Percentiles rank a stretch among this genome's conserved stretches.
These are phyloP conservation scores for Zoanthus solanderi DNA, from an alignment of 92 coral and sea anemone genomes.

Conservation along the genomic window DNA sequence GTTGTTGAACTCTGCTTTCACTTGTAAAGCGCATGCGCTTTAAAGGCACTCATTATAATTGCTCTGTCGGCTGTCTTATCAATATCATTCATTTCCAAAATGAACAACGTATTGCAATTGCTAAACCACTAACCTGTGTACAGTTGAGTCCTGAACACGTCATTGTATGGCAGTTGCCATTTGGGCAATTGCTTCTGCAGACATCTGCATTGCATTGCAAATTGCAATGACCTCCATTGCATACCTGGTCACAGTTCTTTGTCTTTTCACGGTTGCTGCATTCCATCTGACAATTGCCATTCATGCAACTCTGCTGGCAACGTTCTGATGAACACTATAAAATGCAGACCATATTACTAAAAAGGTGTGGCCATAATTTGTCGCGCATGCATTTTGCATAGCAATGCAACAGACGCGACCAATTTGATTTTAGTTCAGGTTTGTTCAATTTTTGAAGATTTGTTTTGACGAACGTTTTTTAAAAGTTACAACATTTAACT, in stretches of 20 bases:
- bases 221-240: conserved; percentile 17
- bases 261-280: not conserved
- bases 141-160: conserved; percentile 28
- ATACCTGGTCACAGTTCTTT: conserved; percentile 14
- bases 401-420: no score
- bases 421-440: no score
- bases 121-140: conserved; percentile 18
- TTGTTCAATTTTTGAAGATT: no score
- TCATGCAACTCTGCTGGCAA: conserved; percentile 26
- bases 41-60: no score
- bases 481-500: no score
- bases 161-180: conserved; percentile 20
- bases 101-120: not conserved
- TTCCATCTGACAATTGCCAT: conserved; percentile 3
- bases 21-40: no score
- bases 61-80: no score
- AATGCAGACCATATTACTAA: not conserved
- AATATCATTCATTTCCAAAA: not conserved
- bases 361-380: no score
- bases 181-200: conserved; percentile 18
- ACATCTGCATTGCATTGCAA: conserved; percentile 32
- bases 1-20: no score
- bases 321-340: conserved; percentile 20
- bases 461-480: no score
- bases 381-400: no score